Base-by-base conservation (phyloP, 2,113 vertebrate species). In the Rhadina sibilatrix region DNA sequence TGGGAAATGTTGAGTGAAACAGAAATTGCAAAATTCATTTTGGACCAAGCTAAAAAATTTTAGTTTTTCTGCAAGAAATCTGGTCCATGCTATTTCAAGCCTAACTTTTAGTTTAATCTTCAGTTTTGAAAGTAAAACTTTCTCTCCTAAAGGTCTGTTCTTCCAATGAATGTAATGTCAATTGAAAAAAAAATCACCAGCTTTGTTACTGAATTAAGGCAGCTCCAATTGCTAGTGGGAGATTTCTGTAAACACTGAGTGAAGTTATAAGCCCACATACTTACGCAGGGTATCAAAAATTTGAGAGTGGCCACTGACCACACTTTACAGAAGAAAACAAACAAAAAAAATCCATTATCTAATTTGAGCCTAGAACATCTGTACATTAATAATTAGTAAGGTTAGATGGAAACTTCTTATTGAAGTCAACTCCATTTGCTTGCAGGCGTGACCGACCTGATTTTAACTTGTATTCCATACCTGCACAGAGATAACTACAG, bases 391-490 rank as follows among this genome's bases (percentile, higher is more conserved):
- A 96, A 97, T 95, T 93, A 94, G 66, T 71, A 60, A 89, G 68
- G 79, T 90, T 83, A 91, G 71, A 78, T 97, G 87, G 83, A 95
- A 79, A 56, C 79, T 85, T 91, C 87, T 79, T 89, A 50, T 50
- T 76, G 40, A 87, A 95, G 82, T 83, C 68, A 84, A 66, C 37
- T 92, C 30, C 46, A 37, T 35, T 87, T 79, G 59, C 91, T 95
- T 87, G 87, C 80, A 90, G 83, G 74, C 31, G 13, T 8, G 25
- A 88, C 57, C 11, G 9, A 92, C 66, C 79, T 92, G 81, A 37
- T 97, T 98, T 97, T 91, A 83, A 37, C 25, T 93, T 86, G 46
- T 54, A 61, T 96, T 93, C 74, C 81, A 40, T 97, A 94, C 95
- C 84, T 93, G 31, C 27, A 71, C 42, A 90, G 52, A 59, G n/a